A percentile compares a stretch with the other conserved stretches of the same genome.
phyloP scores from a whole-genome alignment of 2,797 vertebrate genomes.

The Sphaeramia orbicularis region DNA sequence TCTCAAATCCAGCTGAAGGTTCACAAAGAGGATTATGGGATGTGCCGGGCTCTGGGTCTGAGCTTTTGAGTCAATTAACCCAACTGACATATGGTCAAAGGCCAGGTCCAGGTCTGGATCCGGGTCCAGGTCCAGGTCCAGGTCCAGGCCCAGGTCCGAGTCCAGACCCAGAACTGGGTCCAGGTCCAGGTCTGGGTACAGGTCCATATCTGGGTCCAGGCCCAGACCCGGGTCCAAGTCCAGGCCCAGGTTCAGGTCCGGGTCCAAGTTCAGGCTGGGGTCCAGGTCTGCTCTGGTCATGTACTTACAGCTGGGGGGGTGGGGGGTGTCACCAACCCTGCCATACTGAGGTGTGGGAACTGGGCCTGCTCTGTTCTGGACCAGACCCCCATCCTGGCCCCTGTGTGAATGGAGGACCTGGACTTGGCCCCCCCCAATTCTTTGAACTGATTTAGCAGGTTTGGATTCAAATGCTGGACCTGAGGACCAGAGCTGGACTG shows the following conservation, averaged over 20 bases:
- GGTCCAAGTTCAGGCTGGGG: too few species aligned
- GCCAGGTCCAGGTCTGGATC: slow-evolving; percentile 6
- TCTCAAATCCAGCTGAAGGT: slow-evolving; percentile 47
- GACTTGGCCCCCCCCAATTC: slow-evolving; percentile 21
- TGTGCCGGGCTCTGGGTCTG: slow-evolving; percentile 36
- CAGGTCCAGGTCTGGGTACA: too few species aligned
- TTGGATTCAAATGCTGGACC: slow-evolving; percentile 32
- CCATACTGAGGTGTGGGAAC: too few species aligned
- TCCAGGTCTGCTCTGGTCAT: too few species aligned
- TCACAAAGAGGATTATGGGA: slow-evolving; percentile 64
- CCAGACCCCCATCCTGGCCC: neutral
- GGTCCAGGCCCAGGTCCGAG: neutral
- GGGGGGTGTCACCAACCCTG: too few species aligned
- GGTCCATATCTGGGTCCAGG: too few species aligned
- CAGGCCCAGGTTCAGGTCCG: too few species aligned
- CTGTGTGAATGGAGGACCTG: slow-evolving; percentile 30
- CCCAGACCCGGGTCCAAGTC: too few species aligned
- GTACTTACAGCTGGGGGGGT: too few species aligned
- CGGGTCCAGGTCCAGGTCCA: neutral
- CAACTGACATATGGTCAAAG: slow-evolving; percentile 44
- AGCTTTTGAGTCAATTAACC: slow-evolving; percentile 50
- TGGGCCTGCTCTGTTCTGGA: neutral
- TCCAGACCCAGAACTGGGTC: too few species aligned
- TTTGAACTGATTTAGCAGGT: slow-evolving; percentile 43
- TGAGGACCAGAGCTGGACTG: slow-evolving; percentile 13